These are phyloP conservation scores for Baccha elongata DNA, from an alignment of 2,888 invertebrate genomes.

Conservation along the genomic window DNA sequence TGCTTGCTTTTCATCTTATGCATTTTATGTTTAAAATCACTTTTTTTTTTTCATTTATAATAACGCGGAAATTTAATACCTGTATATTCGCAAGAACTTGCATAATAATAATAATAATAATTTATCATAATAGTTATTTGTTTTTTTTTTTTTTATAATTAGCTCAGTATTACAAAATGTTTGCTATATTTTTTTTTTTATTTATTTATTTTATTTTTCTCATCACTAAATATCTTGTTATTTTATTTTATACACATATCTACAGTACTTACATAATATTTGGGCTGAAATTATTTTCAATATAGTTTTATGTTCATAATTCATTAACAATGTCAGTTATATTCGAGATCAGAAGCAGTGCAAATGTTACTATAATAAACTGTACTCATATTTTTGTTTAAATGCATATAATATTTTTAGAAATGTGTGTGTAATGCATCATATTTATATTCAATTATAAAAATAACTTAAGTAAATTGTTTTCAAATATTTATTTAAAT, in stretches of 20 bases:
- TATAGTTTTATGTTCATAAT: constrained; percentile 36
- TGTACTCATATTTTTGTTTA: constrained; percentile 23
- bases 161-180: constrained; percentile 72
- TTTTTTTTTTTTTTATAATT: constrained; percentile 39
- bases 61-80: constrained; percentile 62
- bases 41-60: constrained; percentile 34
- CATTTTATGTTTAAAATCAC: constrained; percentile 37
- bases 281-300: constrained; percentile 48
- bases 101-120: constrained; percentile 40
- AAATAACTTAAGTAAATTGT: constrained; percentile 1
- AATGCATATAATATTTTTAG: constrained; percentile 28
- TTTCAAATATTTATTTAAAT: constrained; percentile 13
- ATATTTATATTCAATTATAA: constrained; percentile 18
- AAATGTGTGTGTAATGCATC: constrained; percentile 24
- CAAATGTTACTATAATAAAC: constrained; percentile 39
- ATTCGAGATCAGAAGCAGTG: constrained; percentile 61
- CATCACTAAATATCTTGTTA: constrained; percentile 49
- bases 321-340: constrained; percentile 54
- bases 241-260: constrained; percentile 72
- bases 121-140: constrained; percentile 24
- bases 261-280: constrained; percentile 69
- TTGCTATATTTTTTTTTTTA: constrained; percentile 42
- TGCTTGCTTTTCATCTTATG: constrained; percentile 31
- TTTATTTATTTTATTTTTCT: constrained; percentile 22
- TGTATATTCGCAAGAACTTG: constrained; percentile 69